phyloP scores from a whole-genome alignment of 2,113 vertebrate genomes.

The Oryzias javanicus region DNA sequence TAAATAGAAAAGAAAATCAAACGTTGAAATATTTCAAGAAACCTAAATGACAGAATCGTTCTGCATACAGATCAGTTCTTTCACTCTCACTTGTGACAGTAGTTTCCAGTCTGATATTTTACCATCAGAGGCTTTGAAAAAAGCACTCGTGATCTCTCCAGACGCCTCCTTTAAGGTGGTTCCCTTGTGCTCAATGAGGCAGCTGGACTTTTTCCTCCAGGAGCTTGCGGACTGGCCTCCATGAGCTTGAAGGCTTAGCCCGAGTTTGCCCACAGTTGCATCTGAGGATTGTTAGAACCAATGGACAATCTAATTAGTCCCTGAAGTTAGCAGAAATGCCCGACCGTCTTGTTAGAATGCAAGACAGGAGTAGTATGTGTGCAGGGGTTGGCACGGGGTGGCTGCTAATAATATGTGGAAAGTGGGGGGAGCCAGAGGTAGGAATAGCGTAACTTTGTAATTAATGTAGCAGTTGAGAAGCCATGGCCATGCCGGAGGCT shows the following conservation, averaged over 20 bases:
- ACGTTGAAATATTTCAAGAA: slow-evolving; percentile 18
- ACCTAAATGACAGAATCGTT: slow-evolving; percentile 32
- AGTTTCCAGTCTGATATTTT: slow-evolving; percentile 21
- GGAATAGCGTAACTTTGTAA: slow-evolving; percentile 10
- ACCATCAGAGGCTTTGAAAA: slow-evolving; percentile 29
- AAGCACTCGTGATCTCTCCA: slow-evolving; percentile 5
- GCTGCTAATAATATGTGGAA: slow-evolving; percentile 13
- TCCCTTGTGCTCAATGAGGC: slow-evolving; percentile 19
- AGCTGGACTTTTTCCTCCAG: slow-evolving; percentile 33
- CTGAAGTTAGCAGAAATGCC: slow-evolving; percentile 37
- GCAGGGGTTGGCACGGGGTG: slow-evolving; percentile 1
- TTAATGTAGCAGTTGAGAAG: slow-evolving; percentile 12
- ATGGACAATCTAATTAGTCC: slow-evolving; percentile 68
- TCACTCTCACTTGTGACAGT: slow-evolving; percentile 31
- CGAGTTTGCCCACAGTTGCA: slow-evolving; percentile 33
- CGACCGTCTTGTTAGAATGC: slow-evolving; percentile 45
- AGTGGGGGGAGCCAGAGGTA: slow-evolving; percentile 11
- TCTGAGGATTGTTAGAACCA: slow-evolving; percentile 43
- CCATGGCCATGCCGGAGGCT: neutral
- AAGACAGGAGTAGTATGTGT: slow-evolving; percentile 23
- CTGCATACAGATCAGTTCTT: slow-evolving; percentile 30
- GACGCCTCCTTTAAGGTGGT: slow-evolving; percentile 24
- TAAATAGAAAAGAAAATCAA: slow-evolving; percentile 15
- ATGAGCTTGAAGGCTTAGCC: slow-evolving; percentile 51
- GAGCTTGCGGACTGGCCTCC: slow-evolving; percentile 40